Evolutionary conservation across 2,888 invertebrate genomes (phyloP).

Genomic region (Pasiphila rectangulata): DNA sequence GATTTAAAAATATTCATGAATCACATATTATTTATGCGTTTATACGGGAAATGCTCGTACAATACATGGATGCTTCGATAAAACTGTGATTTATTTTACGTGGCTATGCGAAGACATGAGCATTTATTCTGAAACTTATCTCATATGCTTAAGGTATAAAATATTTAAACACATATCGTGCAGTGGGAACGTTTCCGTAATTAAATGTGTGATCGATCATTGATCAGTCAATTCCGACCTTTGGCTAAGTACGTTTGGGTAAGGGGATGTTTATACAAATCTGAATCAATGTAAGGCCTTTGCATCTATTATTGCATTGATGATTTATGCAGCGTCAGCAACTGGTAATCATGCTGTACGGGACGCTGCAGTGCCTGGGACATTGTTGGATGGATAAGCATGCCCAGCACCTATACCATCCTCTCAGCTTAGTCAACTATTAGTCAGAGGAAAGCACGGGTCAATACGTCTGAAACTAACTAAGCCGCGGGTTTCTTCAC

Average conservation of each 20-base stretch:
- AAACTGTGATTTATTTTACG: slow-evolving; percentile 23
- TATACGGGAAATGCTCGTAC: slow-evolving; percentile 64
- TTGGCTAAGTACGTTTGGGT: slow-evolving; percentile 7
- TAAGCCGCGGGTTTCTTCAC: no score
- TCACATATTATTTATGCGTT: slow-evolving; percentile 67
- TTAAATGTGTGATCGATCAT: slow-evolving; percentile 21
- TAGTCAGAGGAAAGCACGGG: no score
- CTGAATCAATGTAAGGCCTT: no score
- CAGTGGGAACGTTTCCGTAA: slow-evolving; percentile 14
- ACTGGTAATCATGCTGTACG: no score
- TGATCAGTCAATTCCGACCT: slow-evolving; percentile 23
- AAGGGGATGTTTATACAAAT: slow-evolving; percentile 6
- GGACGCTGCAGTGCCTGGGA: no score
- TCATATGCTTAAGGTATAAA: background rate
- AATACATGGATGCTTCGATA: slow-evolving; percentile 32
- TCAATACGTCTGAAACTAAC: no score
- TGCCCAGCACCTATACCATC: no score
- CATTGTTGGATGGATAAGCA: no score
- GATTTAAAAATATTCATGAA: slow-evolving; percentile 36
- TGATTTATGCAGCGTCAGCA: no score
- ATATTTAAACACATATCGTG: slow-evolving; percentile 1
- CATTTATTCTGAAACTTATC: slow-evolving; percentile 7
- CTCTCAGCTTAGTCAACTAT: no score
- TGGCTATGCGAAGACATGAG: slow-evolving; percentile 10
- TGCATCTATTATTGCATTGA: no score